A percentile compares a stretch with the other conserved stretches of the same genome.
Conservation (phyloP, 2,888 invertebrate genomes). For the Lasioglossum morio region DNA sequence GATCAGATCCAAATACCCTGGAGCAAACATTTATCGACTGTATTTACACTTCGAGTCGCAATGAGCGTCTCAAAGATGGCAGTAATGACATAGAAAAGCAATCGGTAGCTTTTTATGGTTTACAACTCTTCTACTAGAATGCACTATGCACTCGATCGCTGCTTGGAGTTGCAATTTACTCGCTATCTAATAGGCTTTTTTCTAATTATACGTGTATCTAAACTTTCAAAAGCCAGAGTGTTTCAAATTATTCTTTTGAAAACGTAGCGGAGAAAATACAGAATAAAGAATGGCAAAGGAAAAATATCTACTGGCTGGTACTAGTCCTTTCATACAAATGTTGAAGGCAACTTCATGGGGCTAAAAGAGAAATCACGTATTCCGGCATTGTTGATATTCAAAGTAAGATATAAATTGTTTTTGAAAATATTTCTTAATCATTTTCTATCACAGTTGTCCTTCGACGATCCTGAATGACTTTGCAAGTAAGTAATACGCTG, state of each 20-base stretch:
- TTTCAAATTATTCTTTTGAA: not conserved
- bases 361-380: not conserved
- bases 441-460: not conserved
- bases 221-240: not conserved
- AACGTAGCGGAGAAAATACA: not conserved
- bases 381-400: not conserved
- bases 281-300: not conserved
- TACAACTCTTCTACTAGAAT: conserved; percentile 67
- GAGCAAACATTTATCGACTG: not conserved
- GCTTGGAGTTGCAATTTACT: conserved; percentile 70
- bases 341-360: no score
- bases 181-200: conserved; percentile 72
- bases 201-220: conserved; percentile 54
- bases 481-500: no score
- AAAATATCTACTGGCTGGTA: no score
- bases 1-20: no score
- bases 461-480: not conserved
- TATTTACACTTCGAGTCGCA: not conserved
- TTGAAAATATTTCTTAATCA: not conserved
- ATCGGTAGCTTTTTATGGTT: conserved; percentile 62
- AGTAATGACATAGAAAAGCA: conserved; percentile 36
- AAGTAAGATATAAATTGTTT: no score
- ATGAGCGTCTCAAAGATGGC: conserved; percentile 42
- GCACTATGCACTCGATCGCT: conserved; percentile 68
- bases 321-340: no score